phyloP scores from a whole-genome alignment of 2,113 vertebrate species.

The Lipophrys pholis region DNA sequence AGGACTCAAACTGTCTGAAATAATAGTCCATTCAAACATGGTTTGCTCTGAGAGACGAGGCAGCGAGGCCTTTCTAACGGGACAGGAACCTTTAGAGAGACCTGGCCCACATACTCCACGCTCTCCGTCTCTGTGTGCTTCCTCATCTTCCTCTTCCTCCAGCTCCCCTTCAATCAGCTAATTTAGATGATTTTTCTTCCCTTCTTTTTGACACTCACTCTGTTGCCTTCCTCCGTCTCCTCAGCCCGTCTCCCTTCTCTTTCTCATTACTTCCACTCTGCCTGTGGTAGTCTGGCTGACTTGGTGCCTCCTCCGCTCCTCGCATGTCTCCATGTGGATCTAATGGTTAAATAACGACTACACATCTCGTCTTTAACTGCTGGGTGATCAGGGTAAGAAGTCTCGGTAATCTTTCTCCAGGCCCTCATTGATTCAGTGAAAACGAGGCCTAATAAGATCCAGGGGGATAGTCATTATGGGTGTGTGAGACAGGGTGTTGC shows the following conservation, averaged over 20 bases:
- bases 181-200: slow-evolving; percentile 32
- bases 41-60: slow-evolving; percentile 25
- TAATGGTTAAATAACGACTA: slow-evolving; percentile 75
- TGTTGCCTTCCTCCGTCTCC: slow-evolving; percentile 8
- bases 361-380: slow-evolving; percentile 68
- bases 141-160: slow-evolving; percentile 10
- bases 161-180: slow-evolving; percentile 24
- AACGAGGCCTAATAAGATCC: slow-evolving; percentile 69
- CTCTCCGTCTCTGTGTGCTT: slow-evolving; percentile 9
- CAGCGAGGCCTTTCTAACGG: slow-evolving; percentile 29
- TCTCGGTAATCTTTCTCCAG: slow-evolving; percentile 65
- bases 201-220: slow-evolving; percentile 8
- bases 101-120: slow-evolving; percentile 13
- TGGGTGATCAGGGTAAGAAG: slow-evolving; percentile 58
- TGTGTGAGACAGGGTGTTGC: slow-evolving; percentile 55
- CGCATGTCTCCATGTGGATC: slow-evolving; percentile 48
- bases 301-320: slow-evolving; percentile 33
- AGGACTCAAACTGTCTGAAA: slow-evolving; percentile 50
- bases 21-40: slow-evolving; percentile 35
- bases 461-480: slow-evolving; percentile 71
- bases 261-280: slow-evolving; percentile 36
- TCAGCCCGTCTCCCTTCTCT: neutral
- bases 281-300: slow-evolving; percentile 12
- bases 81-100: slow-evolving; percentile 44
- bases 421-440: slow-evolving; percentile 74